A percentile compares a stretch with the other conserved stretches of the same genome.
These are phyloP conservation scores for Pandemis heparana DNA, from an alignment of 2,888 invertebrate species.

Conservation along the genomic window DNA sequence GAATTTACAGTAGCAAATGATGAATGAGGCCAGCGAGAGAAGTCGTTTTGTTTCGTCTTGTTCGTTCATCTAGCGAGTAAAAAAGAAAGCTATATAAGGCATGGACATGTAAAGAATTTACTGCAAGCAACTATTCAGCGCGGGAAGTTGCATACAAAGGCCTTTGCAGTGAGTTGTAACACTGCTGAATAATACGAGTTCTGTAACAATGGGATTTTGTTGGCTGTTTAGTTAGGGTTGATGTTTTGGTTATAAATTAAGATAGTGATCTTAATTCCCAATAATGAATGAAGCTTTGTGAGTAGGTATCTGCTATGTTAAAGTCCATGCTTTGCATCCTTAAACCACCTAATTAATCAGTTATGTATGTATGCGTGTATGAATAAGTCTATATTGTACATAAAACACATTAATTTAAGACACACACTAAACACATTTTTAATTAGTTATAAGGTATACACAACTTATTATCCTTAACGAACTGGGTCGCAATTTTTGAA, in stretches of 20 bases:
- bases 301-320: neutral
- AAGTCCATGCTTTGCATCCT: too few species aligned
- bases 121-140: constrained; percentile 12
- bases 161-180: constrained; percentile 4
- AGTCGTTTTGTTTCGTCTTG: neutral
- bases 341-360: too few species aligned
- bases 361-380: too few species aligned
- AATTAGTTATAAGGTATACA: too few species aligned
- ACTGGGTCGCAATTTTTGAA: too few species aligned
- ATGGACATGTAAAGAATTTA: neutral
- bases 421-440: too few species aligned
- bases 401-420: too few species aligned
- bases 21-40: neutral
- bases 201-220: neutral
- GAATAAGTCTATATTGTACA: too few species aligned
- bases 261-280: neutral
- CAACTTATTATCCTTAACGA: too few species aligned
- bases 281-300: neutral
- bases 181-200: constrained; percentile 4
- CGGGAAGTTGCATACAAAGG: constrained; percentile 23
- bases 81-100: neutral
- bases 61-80: neutral
- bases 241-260: neutral
- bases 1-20: neutral
- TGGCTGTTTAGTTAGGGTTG: neutral